phyloP scores from a whole-genome alignment of 2,888 invertebrate species.

The Thymelicus acteon region DNA sequence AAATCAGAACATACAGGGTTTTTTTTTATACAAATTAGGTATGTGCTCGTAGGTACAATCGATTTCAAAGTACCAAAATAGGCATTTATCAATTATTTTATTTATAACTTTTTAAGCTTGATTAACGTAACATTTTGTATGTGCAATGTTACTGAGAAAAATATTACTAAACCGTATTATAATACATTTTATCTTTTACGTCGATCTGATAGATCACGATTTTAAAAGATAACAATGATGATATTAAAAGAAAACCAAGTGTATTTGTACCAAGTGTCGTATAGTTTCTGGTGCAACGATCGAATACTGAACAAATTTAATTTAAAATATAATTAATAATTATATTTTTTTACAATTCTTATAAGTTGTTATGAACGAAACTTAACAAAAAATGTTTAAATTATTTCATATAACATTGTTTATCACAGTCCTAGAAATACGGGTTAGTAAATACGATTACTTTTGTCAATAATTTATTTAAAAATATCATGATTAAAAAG shows the following conservation, averaged over 20 bases:
- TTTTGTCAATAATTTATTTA: too few relatives aligned
- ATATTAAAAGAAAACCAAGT: background rate
- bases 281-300: background rate
- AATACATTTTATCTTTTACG: background rate
- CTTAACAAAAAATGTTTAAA: slow-evolving; percentile 20
- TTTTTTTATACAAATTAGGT: too few relatives aligned
- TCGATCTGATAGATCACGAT: background rate
- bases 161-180: background rate
- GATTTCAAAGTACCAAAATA: too few relatives aligned
- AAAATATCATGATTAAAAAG: too few relatives aligned
- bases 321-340: too few relatives aligned
- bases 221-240: background rate
- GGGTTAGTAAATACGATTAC: slow-evolving; percentile 13
- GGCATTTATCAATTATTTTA: too few relatives aligned
- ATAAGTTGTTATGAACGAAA: too few relatives aligned
- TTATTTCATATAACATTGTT: slow-evolving; percentile 8
- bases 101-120: too few relatives aligned
- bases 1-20: too few relatives aligned
- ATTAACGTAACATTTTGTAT: too few relatives aligned
- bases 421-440: slow-evolving; percentile 30
- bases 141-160: background rate
- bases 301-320: background rate
- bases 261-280: background rate
- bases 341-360: too few relatives aligned
- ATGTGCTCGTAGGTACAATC: too few relatives aligned